Evolutionary conservation across 1,140 invertebrate species (phyloP), one percentile per base, ranked within the genome.

Genomic region (Cotesia glomerata): DNA sequence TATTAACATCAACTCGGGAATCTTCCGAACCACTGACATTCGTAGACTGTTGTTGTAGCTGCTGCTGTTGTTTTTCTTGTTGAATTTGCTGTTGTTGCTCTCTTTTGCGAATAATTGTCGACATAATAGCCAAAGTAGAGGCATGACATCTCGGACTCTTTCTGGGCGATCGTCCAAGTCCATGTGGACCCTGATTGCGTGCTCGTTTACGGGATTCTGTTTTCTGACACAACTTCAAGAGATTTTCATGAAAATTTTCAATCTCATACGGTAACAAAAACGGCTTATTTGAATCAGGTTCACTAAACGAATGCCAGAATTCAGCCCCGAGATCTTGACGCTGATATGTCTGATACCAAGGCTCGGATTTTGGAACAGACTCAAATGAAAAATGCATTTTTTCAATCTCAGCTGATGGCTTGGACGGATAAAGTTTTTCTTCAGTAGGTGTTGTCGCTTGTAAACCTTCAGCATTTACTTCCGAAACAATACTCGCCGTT

Each of bases 71-170:
- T 45, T 8, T 39, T 39, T 45, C 7, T 8, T 45, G 39, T 8
- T 64, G 62, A 9, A n/a, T 9, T 34, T 80, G 78, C 32, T 64
- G 66, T 34, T 70, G 80, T 16, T 85, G 84, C 54, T 87, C 86
- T 4, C 81, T 73, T 67, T 85, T 86, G 4, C 82, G 78, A 13
- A 86, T 85, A 14, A 86, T 87, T 4, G 84, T 86, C 1, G 85
- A 86, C 72, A 95, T 90, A 69, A 95, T 93, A 0, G 94, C 94
- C 45, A 95, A 81, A 0, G 94, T 95, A 0, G 93, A 95, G 0
- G 94, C 94, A 79, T 95, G 94, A 81, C 95, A 94, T 35, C 94
- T 85, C 0, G 94, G 94, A 3, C 93, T 95, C 78, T 95, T 95
- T n/a, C 94, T 85, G 0, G 94, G 92, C 72, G 91, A 92, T 73